Conservation (phyloP, 2,888 invertebrate genomes). For the Leptothorax acervorum region DNA sequence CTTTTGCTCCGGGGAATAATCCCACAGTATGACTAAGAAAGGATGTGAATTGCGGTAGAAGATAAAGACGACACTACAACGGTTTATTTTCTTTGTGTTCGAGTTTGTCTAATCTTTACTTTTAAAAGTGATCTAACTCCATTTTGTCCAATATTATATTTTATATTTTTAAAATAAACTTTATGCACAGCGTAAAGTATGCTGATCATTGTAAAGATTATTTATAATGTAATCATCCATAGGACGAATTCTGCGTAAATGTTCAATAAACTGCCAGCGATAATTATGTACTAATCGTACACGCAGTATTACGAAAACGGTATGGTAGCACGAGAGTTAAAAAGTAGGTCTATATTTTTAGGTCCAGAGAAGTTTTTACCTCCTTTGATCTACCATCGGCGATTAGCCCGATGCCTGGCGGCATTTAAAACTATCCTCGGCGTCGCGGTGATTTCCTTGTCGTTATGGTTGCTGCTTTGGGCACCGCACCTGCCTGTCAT, state of each 20-base stretch:
- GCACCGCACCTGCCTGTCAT: conserved; percentile 87
- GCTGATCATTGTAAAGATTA: background rate
- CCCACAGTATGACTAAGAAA: background rate
- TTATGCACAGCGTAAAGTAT: background rate
- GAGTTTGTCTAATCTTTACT: background rate
- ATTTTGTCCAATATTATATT: background rate
- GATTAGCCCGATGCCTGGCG: conserved; percentile 86
- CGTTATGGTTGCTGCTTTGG: conserved; percentile 88
- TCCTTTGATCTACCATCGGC: conserved; percentile 86
- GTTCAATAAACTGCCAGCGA: background rate
- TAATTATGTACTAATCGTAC: background rate
- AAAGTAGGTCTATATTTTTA: conserved; percentile 76
- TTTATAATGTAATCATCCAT: background rate
- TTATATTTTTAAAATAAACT: conserved; percentile 2
- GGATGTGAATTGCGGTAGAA: background rate
- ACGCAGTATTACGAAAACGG: background rate
- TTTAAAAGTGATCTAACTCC: background rate
- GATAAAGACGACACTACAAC: background rate
- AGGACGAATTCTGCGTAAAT: background rate
- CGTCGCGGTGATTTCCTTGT: conserved; percentile 86
- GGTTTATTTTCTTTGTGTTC: background rate
- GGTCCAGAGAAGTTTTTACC: conserved; percentile 86
- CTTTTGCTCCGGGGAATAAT: background rate
- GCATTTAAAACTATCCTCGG: conserved; percentile 87
- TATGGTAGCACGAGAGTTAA: background rate